A percentile compares a stretch with the other conserved stretches of the same genome.
Conservation (phyloP, 2,888 invertebrate genomes). For the Stenodema calcarata region DNA sequence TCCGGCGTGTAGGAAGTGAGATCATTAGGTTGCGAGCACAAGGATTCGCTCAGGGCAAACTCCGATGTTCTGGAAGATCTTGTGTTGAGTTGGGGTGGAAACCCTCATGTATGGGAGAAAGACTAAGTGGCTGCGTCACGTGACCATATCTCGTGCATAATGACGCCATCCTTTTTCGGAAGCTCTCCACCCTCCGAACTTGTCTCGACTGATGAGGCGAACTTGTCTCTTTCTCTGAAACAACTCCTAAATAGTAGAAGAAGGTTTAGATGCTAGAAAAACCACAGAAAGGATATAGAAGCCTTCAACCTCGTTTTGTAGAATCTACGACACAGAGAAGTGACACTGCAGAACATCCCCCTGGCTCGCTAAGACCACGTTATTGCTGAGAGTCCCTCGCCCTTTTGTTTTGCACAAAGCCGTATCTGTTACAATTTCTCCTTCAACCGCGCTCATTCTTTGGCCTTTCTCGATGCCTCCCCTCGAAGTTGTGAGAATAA, state of each 20-base stretch:
- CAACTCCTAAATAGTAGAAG: background rate
- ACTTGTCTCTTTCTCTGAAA: too few relatives aligned
- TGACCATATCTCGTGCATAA: conserved; percentile 48
- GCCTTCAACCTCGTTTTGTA: background rate
- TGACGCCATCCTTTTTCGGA: conserved; percentile 17
- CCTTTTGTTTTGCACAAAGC: background rate
- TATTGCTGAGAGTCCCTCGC: background rate
- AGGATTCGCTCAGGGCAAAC: too few relatives aligned
- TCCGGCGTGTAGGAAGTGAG: too few relatives aligned
- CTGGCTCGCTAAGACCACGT: background rate
- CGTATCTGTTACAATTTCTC: background rate
- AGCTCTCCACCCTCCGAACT: background rate
- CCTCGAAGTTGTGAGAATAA: background rate
- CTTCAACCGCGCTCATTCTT: background rate
- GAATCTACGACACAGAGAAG: background rate
- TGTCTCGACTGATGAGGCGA: too few relatives aligned
- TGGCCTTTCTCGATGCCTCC: background rate
- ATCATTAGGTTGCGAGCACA: too few relatives aligned
- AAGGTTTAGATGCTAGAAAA: background rate
- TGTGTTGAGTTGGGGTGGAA: background rate
- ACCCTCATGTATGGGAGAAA: conserved; percentile 16
- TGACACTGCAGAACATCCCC: background rate
- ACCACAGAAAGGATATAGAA: too few relatives aligned
- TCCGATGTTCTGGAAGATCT: background rate
- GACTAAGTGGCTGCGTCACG: conserved; percentile 41